Percentiles rank a stretch among this genome's conserved stretches.
phyloP scores from a whole-genome alignment of 2,113 vertebrate species.

The Athene noctua region DNA sequence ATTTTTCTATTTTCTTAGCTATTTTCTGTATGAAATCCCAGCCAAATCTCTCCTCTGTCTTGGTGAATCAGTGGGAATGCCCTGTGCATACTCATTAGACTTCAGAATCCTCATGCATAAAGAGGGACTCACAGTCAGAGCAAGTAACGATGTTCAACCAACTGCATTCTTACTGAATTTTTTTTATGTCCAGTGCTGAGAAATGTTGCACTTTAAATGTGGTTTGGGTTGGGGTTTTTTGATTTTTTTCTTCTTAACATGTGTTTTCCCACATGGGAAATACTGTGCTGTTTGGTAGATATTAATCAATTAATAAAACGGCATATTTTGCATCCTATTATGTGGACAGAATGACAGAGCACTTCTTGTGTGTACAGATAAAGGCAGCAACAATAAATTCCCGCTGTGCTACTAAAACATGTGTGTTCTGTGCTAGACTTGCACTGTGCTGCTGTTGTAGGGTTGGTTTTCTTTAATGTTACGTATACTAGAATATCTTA shows the following conservation, averaged over 20 bases:
- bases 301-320: conserved; percentile 1
- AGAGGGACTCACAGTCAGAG: background rate
- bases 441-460: background rate
- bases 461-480: background rate
- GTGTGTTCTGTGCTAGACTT: background rate
- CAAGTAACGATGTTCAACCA: background rate
- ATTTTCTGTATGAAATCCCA: background rate
- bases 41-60: background rate
- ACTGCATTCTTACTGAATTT: background rate
- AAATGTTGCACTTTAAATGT: background rate
- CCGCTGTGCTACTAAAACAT: background rate
- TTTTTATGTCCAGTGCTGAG: background rate
- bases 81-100: conserved; percentile 38
- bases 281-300: background rate
- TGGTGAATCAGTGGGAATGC: conserved; percentile 22
- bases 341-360: background rate
- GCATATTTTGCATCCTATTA: background rate
- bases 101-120: conserved; percentile 31
- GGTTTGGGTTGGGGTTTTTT: background rate
- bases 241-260: background rate
- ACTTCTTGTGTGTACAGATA: background rate
- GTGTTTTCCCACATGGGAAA: background rate
- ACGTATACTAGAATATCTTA: background rate
- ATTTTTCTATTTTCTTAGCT: conserved; percentile 10
- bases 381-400: background rate